A percentile compares a stretch with the other conserved stretches of the same genome.
phyloP scores from a whole-genome alignment of 2,797 vertebrate genomes.

The Rhinoraja longicauda region DNA sequence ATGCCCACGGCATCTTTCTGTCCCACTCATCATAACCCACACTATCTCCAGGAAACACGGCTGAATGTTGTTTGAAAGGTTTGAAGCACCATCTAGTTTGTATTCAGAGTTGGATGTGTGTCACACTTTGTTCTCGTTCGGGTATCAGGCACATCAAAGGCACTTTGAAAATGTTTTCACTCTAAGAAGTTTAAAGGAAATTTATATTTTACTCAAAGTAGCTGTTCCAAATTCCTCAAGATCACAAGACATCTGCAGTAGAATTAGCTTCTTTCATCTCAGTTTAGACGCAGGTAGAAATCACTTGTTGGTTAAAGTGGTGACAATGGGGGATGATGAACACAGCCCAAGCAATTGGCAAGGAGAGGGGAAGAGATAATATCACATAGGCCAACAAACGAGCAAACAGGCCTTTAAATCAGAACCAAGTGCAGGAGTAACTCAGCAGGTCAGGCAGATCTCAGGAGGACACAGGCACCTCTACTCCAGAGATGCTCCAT shows the following conservation, averaged over 20 bases:
- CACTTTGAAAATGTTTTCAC: background rate
- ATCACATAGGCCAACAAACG: background rate
- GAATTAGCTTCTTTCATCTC: slow-evolving; percentile 1
- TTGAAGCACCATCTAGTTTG: background rate
- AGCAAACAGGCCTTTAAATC: too few relatives aligned
- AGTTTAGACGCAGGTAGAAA: background rate
- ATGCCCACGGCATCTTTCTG: background rate
- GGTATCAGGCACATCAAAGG: background rate
- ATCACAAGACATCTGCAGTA: background rate
- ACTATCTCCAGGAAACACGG: background rate
- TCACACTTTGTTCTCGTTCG: background rate
- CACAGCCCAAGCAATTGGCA: too few relatives aligned
- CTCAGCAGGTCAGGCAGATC: too few relatives aligned
- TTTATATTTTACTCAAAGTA: background rate
- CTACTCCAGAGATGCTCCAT: too few relatives aligned
- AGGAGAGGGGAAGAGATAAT: background rate
- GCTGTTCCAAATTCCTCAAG: background rate
- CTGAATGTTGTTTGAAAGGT: background rate
- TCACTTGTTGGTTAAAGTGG: background rate
- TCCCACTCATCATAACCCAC: background rate
- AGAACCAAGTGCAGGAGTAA: too few relatives aligned
- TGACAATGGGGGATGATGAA: background rate
- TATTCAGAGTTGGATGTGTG: background rate
- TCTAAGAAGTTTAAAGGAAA: background rate
- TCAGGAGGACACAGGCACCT: too few relatives aligned